Evolutionary conservation across 2,113 vertebrate species (phyloP).

Genomic region (Pseudorectes ferrugineus): DNA sequence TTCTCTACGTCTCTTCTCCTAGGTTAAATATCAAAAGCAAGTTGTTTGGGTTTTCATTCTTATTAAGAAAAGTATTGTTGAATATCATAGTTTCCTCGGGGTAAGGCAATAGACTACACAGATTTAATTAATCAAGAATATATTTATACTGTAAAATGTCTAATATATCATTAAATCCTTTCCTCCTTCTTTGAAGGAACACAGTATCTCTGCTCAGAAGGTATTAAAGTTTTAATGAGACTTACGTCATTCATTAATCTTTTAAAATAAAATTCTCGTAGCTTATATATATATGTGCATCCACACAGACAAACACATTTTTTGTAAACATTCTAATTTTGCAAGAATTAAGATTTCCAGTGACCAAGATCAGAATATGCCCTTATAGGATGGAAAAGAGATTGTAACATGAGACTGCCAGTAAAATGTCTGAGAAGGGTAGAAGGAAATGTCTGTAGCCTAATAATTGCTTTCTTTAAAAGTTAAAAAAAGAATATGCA

Average conservation of each 20-base stretch:
- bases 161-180: conserved; percentile 44
- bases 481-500: neutral
- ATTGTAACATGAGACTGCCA: neutral
- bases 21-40: conserved; percentile 62
- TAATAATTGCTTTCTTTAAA: neutral
- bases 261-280: neutral
- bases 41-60: conserved; percentile 35
- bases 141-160: conserved; percentile 65
- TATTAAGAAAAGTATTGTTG: conserved; percentile 34
- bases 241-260: neutral
- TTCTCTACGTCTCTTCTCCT: neutral
- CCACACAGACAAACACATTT: neutral
- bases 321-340: neutral
- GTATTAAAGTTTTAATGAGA: neutral
- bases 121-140: conserved; percentile 73
- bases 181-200: neutral
- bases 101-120: conserved; percentile 42
- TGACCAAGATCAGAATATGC: neutral
- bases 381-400: neutral
- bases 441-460: neutral
- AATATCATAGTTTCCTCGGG: conserved; percentile 59
- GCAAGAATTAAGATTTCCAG: neutral
- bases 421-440: neutral
- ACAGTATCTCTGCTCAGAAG: neutral
- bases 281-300: neutral